Evolutionary conservation across 2,888 invertebrate species (phyloP).

Genomic region (Eledona agricola): DNA sequence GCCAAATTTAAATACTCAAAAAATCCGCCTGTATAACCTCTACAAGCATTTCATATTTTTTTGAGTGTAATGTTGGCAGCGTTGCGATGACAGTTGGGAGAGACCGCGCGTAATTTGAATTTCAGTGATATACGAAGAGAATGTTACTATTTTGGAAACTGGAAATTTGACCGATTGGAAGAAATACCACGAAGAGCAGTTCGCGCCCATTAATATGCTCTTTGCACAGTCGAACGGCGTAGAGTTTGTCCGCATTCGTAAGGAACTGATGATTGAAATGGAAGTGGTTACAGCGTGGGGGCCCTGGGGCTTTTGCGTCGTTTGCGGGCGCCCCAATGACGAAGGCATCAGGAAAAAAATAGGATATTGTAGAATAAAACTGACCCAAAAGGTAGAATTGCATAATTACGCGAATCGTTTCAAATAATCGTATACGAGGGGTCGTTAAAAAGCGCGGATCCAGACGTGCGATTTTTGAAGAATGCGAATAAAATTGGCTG

Average conservation of each 20-base stretch:
- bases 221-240: conserved; percentile 60
- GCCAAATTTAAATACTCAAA: conserved; percentile 26
- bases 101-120: conserved; percentile 28
- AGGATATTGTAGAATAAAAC: conserved; percentile 66
- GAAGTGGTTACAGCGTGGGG: conserved; percentile 66
- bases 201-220: conserved; percentile 62
- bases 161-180: conserved; percentile 65
- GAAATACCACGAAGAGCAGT: conserved; percentile 62
- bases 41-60: conserved; percentile 36
- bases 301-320: conserved; percentile 66
- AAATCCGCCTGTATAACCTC: conserved; percentile 34
- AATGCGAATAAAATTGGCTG: conserved; percentile 59
- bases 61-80: conserved; percentile 25
- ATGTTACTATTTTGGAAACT: conserved; percentile 49
- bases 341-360: conserved; percentile 60
- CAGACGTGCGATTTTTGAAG: conserved; percentile 43
- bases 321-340: conserved; percentile 59
- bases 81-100: too few species aligned
- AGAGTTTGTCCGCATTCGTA: conserved; percentile 61
- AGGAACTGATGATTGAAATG: conserved; percentile 59
- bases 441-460: too few species aligned
- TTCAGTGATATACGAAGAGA: conserved; percentile 39
- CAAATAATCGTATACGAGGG: too few species aligned
- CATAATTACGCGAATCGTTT: background rate
- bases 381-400: conserved; percentile 38